A percentile compares a stretch with the other conserved stretches of the same genome.
Evolutionary conservation across 1,140 invertebrate species (phyloP).

Genomic region (Papilio polyxenes): DNA sequence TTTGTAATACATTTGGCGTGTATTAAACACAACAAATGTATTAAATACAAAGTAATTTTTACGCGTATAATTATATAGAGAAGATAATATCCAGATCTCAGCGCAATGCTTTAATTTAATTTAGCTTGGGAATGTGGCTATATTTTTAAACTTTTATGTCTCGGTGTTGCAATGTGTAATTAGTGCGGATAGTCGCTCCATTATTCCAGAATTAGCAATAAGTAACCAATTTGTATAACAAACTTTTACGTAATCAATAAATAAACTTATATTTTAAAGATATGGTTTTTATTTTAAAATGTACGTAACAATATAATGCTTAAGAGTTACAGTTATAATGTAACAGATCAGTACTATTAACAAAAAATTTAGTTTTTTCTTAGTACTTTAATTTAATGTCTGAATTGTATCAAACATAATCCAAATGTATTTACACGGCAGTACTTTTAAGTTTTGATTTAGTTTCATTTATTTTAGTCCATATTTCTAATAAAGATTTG

Average conservation of each 20-base stretch:
- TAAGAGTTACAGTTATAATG: no score
- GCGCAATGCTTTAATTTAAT: not conserved
- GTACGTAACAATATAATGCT: not conserved
- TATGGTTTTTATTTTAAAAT: not conserved
- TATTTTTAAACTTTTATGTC: not conserved
- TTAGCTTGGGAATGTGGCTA: not conserved
- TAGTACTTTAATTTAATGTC: not conserved
- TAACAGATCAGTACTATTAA: no score
- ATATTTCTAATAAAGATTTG: constrained; percentile 57
- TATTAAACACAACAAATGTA: not conserved
- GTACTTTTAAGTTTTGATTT: constrained; percentile 24
- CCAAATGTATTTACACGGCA: not conserved
- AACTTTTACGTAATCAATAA: not conserved
- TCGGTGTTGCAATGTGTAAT: not conserved
- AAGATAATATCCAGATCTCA: not conserved
- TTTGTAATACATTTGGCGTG: not conserved
- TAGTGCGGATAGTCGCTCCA: not conserved
- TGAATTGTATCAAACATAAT: not conserved
- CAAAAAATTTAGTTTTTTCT: not conserved
- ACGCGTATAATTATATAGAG: not conserved
- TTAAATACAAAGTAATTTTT: not conserved
- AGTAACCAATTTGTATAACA: constrained; percentile 3
- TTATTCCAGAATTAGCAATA: not conserved
- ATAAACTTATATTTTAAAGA: constrained; percentile 5
- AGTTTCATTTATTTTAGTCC: constrained; percentile 51